Conservation (phyloP, 2,888 invertebrate species). For the Odontothrips loti region DNA sequence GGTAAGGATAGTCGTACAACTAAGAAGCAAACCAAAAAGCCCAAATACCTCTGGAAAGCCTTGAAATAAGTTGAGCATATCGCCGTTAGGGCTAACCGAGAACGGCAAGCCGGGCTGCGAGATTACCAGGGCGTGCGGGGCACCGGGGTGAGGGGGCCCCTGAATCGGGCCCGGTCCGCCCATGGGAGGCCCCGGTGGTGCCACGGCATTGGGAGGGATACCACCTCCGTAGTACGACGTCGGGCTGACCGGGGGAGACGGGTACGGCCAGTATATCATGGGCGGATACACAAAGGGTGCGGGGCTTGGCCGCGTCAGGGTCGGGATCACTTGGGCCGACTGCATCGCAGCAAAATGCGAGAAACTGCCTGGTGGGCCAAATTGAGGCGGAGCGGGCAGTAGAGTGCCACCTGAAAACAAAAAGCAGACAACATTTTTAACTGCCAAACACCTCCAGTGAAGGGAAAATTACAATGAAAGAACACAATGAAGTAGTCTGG, state of each 20-base stretch:
- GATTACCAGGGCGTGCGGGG: slow-evolving; percentile 23
- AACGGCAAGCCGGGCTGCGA: slow-evolving; percentile 23
- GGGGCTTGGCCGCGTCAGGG: slow-evolving; percentile 35
- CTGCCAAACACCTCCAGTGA: slow-evolving; percentile 5
- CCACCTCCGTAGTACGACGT: slow-evolving; percentile 37
- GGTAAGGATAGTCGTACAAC: not conserved
- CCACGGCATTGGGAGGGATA: slow-evolving; percentile 33
- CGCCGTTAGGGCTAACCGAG: slow-evolving; percentile 25
- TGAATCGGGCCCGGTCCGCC: not conserved
- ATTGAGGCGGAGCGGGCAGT: slow-evolving; percentile 35
- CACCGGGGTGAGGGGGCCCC: not conserved
- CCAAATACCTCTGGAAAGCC: slow-evolving; percentile 26
- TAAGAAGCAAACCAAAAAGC: slow-evolving; percentile 23
- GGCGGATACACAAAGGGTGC: slow-evolving; percentile 38
- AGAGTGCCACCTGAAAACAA: slow-evolving; percentile 34
- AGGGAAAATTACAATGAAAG: not conserved
- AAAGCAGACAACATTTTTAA: too few relatives aligned
- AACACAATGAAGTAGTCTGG: not conserved
- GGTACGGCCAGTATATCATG: slow-evolving; percentile 40
- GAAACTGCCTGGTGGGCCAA: slow-evolving; percentile 35
- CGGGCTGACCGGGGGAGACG: slow-evolving; percentile 39
- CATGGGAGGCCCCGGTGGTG: not conserved
- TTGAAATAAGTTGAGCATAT: slow-evolving; percentile 27
- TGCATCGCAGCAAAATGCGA: slow-evolving; percentile 27
- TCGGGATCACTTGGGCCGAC: slow-evolving; percentile 29